Evolutionary conservation across 23 tunicate species (phyloP).

Genomic region (Corella eumyota): DNA sequence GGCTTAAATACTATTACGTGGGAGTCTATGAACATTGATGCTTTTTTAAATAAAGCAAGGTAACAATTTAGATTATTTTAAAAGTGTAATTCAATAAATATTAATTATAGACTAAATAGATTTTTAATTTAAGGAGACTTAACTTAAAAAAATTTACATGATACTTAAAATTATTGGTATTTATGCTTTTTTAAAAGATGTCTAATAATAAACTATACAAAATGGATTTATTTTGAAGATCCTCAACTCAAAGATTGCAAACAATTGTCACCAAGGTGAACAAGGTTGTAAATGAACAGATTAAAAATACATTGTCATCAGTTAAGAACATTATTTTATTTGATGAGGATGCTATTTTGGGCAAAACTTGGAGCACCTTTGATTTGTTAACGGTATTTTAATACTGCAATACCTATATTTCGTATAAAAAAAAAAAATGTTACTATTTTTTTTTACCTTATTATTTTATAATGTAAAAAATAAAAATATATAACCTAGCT

Average conservation of each 20-base stretch:
- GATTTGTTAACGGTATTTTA: slow-evolving; percentile 35
- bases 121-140: too few species aligned
- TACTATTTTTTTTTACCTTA: too few species aligned
- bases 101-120: too few species aligned
- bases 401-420: neutral
- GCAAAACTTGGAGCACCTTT: slow-evolving; percentile 39
- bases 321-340: slow-evolving; percentile 33
- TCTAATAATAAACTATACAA: too few species aligned
- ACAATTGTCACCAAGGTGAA: slow-evolving; percentile 54
- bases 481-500: too few species aligned
- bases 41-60: slow-evolving; percentile 83
- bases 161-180: too few species aligned
- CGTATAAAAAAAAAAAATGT: neutral
- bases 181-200: too few species aligned
- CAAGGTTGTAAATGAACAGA: slow-evolving; percentile 38
- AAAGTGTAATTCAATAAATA: too few species aligned
- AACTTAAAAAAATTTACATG: too few species aligned
- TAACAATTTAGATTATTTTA: neutral
- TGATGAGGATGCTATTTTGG: slow-evolving; percentile 34
- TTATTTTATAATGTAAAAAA: too few species aligned
- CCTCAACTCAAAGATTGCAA: slow-evolving; percentile 45
- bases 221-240: too few species aligned
- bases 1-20: slow-evolving; percentile 73
- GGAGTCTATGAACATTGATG: slow-evolving; percentile 95
- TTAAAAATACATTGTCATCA: slow-evolving; percentile 23